Base-by-base conservation (phyloP, 1,140 invertebrate species). In the Oreohelix idahoensis region DNA sequence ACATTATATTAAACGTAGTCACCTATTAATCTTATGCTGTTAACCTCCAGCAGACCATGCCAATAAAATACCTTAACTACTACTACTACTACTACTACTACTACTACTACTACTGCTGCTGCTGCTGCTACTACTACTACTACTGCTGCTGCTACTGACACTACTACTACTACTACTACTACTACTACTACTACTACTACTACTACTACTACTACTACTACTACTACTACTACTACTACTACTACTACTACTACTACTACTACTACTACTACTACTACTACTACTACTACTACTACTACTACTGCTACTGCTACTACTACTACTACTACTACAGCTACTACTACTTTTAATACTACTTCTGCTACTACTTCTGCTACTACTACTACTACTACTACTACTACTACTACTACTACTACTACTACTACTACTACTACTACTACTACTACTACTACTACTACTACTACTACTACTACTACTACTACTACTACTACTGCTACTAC, bases 141-240 rank as follows among this genome's bases (percentile, higher is more conserved):
- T 69, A 69, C 66, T 69, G 26, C 35, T 69, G 26, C 66, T 69
- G 26, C 66, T 69, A 69, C 66, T 69, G n/a, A 8, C 26, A 69
- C 66, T 69, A 69, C 66, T 69, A 69, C 66, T 13, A 69, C n/a
- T 13, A 69, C 66, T 69, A 69, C 66, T 69, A 13, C 66, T 69
- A 69, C 66, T 69, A n/a, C n/a, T 69, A n/a, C 66, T 69, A 10
- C 66, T 13, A n/a, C 10, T 69, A 69, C 66, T 69, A 69, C 66
- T 69, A 69, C 66, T 69, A 69, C 66, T 69, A 69, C 66, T 69
- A 69, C 66, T 69, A 69, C 66, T 69, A 69, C 66, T 69, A 69
- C 66, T 69, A 69, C 66, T 69, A 69, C 66, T 13, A 69, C 66
- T 69, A 69, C 26, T 69, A 69, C 66, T 69, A 69, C 26, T 69